phyloP scores from a whole-genome alignment of 2,797 vertebrate species.

The Delichon dasypus region DNA sequence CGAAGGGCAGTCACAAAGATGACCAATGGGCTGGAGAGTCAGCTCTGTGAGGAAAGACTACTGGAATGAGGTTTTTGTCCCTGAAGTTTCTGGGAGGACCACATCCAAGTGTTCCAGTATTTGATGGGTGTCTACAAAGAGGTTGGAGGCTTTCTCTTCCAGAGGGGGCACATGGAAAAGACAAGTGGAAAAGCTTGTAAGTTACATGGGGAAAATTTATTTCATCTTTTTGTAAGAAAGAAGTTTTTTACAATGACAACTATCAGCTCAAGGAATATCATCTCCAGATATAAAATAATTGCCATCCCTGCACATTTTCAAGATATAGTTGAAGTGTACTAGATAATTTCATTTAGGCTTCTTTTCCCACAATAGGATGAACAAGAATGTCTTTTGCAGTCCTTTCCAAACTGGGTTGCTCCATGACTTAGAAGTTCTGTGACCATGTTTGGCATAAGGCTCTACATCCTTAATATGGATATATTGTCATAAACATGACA shows the following conservation, averaged over 20 bases:
- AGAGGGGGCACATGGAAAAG: background rate
- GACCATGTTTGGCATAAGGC: background rate
- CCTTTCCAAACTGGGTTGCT: background rate
- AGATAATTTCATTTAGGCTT: background rate
- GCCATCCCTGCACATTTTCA: background rate
- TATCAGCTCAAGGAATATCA: background rate
- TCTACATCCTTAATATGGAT: background rate
- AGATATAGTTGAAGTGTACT: background rate
- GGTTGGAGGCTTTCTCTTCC: background rate
- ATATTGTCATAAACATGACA: background rate
- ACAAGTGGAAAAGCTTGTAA: background rate
- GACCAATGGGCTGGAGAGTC: background rate
- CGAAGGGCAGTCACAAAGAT: background rate
- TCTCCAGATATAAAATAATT: background rate
- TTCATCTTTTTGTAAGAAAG: background rate
- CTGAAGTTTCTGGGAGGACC: rapidly evolving
- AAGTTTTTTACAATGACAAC: background rate
- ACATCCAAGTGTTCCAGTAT: background rate
- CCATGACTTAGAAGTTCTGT: background rate
- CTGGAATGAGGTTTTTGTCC: background rate
- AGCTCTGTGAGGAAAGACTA: background rate
- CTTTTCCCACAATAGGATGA: rapidly evolving
- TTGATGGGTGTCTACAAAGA: background rate
- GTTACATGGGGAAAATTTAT: rapidly evolving
- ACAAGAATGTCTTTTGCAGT: rapidly evolving